Conservation (phyloP, 2,888 invertebrate species). For the Chaitophorus viminalis region DNA sequence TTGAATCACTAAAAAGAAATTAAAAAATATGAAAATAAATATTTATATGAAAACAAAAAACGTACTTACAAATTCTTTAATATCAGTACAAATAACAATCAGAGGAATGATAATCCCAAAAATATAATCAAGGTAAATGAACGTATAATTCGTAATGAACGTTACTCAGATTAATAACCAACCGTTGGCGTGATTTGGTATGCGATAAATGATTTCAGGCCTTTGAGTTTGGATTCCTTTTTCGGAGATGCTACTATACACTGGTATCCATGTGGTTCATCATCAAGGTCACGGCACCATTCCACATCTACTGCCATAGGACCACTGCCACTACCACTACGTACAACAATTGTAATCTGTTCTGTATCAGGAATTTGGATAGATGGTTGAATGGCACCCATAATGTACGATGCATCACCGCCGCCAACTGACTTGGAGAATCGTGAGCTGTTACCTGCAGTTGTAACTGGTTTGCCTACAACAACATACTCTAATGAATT, state of each 20-base stretch:
- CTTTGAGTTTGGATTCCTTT: conserved; percentile 97
- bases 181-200: conserved; percentile 94
- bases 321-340: conserved; percentile 71
- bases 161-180: conserved; percentile 65
- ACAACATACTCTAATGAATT: background rate
- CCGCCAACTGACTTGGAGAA: conserved; percentile 86
- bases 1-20: too few relatives aligned
- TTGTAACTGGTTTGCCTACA: background rate
- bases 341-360: conserved; percentile 78
- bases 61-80: too few relatives aligned
- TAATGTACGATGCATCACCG: conserved; percentile 80
- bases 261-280: conserved; percentile 76
- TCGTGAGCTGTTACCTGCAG: conserved; percentile 71
- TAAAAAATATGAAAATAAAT: too few relatives aligned
- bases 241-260: conserved; percentile 94
- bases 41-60: too few relatives aligned
- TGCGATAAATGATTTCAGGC: conserved; percentile 96
- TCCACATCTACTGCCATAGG: conserved; percentile 66
- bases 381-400: conserved; percentile 78
- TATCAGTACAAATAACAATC: too few relatives aligned
- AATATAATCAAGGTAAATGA: background rate
- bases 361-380: conserved; percentile 77
- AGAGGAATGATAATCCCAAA: too few relatives aligned
- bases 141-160: background rate
- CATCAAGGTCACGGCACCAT: conserved; percentile 71